phyloP scores from a whole-genome alignment of 1,140 invertebrate genomes.

The Drosophila gunungcola region DNA sequence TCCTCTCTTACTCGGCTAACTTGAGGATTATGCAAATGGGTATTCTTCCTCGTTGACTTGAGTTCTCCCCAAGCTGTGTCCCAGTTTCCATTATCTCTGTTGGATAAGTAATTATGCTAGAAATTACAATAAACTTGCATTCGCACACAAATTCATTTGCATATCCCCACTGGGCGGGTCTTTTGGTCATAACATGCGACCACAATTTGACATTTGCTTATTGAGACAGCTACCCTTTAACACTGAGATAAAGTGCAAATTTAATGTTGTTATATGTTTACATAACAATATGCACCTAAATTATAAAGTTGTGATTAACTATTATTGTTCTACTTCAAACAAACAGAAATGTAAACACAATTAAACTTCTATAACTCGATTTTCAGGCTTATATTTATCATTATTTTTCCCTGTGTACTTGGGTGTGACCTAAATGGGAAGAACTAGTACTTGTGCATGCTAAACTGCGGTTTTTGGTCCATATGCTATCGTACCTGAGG shows the following conservation, averaged over 20 bases:
- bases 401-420: constrained; percentile 2
- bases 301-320: too few species aligned
- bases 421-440: constrained; percentile 33
- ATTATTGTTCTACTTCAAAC: too few species aligned
- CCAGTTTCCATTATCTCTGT: constrained; percentile 62
- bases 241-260: not conserved
- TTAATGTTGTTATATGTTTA: too few species aligned
- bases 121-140: constrained; percentile 69
- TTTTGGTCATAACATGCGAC: constrained; percentile 45
- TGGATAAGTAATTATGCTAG: constrained; percentile 75
- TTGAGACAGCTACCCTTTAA: constrained; percentile 4
- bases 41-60: constrained; percentile 28
- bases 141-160: constrained; percentile 59
- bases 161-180: constrained; percentile 32
- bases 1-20: constrained; percentile 10
- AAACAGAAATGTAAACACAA: too few species aligned
- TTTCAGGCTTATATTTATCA: too few species aligned
- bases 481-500: constrained; percentile 11
- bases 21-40: constrained; percentile 66
- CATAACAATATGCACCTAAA: too few species aligned
- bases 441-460: constrained; percentile 7
- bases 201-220: constrained; percentile 49
- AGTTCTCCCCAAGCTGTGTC: constrained; percentile 14
- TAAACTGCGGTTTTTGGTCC: constrained; percentile 40
- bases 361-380: too few species aligned